Base-by-base conservation (phyloP, 2,888 invertebrate genomes). In the Bombyx huttoni region DNA sequence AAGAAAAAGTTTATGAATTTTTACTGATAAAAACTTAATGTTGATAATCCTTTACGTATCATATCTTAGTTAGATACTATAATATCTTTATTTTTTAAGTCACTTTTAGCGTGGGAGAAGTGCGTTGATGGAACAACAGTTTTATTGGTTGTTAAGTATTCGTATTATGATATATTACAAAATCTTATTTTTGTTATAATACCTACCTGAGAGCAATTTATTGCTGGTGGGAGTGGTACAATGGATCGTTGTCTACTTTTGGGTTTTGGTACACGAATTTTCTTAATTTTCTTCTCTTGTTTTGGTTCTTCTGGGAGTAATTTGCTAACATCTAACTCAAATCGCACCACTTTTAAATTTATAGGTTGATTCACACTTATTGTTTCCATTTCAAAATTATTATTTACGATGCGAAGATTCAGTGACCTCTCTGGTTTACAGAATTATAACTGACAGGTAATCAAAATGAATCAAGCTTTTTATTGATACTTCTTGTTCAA, bases 261-360 rank as follows among this genome's bases (percentile, higher is more conserved):
- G 46, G 77, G 57, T 53, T 67, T 65, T 10, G 84, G 82, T 57
- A 85, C 59, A 53, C 65, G 72, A 49, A 82, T 76, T 68, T 73
- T 64, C 58, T 76, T 82, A 7, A 53, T 51, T 63, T 73, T 78
- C 59, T 68, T 75, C 58, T 61, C 60, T 34, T 58, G 53, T 48
- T 57, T 65, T 14, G 70, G 64, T 12, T 67, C 70, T 55, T 72
- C 67, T 34, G 62, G 52, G 52, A 62, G 59, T 1, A 82, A 62
- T 3, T 70, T 61, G 34, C 77, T 70, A 51, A 87, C 85, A 58
- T 88, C 82, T 51, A 88, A 58, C 63, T 87, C 85, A 53, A 80
- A 84, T 54, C 73, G 75, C 47, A 88, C 80, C 3, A 88, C 84
- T 73, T 77, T 86, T 51, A 88, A 72, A 68, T 88, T 88, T 55